Conservation (phyloP, 2,113 vertebrate species). For the Amblyornis subalaris region DNA sequence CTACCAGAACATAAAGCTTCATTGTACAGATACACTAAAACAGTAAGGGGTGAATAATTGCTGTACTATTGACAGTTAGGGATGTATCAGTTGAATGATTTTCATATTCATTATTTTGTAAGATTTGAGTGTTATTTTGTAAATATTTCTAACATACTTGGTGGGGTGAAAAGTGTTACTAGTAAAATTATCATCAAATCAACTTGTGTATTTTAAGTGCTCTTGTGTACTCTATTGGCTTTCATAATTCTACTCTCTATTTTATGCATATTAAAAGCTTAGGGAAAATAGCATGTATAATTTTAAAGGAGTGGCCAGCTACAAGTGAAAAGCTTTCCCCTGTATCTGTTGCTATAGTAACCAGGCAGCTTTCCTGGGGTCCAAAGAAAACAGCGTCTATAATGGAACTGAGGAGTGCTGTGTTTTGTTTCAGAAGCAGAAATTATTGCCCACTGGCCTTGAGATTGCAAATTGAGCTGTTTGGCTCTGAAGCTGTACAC, state of each 20-base stretch:
- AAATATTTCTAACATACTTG: neutral
- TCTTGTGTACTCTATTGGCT: neutral
- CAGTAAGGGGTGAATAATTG: neutral
- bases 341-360: conserved; percentile 64
- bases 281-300: conserved; percentile 19
- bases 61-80: neutral
- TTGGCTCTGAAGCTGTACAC: neutral
- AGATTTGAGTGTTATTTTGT: neutral
- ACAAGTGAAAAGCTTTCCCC: conserved; percentile 55
- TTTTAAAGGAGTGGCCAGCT: conserved; percentile 55
- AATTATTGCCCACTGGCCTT: neutral
- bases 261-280: conserved; percentile 15
- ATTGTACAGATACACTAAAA: neutral
- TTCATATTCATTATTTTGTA: neutral
- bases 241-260: conserved; percentile 28
- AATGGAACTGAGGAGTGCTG: neutral
- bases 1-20: neutral
- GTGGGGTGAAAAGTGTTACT: neutral
- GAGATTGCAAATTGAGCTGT: neutral
- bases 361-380: conserved; percentile 53
- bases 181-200: neutral
- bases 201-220: neutral
- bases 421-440: conserved; percentile 1
- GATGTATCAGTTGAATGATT: neutral
- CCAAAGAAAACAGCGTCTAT: neutral